Base-by-base conservation (phyloP, 1,140 invertebrate genomes). In the Solen grandis region DNA sequence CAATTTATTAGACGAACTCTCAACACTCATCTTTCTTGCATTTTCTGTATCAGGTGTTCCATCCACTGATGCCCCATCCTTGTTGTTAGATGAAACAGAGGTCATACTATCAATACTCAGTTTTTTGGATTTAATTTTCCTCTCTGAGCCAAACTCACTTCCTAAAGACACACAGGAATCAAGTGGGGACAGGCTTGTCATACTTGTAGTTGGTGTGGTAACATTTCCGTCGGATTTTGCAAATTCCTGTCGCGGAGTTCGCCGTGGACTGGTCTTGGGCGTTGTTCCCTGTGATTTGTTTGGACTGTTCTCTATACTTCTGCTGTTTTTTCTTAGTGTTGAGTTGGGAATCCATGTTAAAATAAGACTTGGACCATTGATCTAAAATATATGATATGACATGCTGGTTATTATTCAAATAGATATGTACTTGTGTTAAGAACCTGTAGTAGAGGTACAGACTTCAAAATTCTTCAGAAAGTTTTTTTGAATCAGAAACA, bases 271-370 rank as follows among this genome's bases (percentile, higher is more conserved):
- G 31, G 85, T 68, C 77, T 83, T 86, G n/a, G 88, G 86, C 36
- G 85, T 88, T 29, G 72, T 73, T 22, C 83, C 85, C 29, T 80
- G 62, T 5, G 88, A 86, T 31, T 84, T 84, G 59, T 86, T 90
- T 25, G 91, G 91, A 81, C 90, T 92, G 81, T 93, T 96, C 88
- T 96, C 95, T 29, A 96, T 93, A 25, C 95, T 95, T 4, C 94
- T 95, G 0, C 96, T 96, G 90, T 97, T 96, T 91, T 96, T 97
- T 72, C 95, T 94, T n/a, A 98, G 91, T 0, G 96, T 96, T 2
- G 95, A 95, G 90, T 98, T 98, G 0, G 97, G 97, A 84, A 98
- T 97, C 97, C 97, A 99, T 66, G 96, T 97, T 0, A 99, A 93
- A 78, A 97, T 95, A 0, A 98, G 90, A 0, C 97, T 98, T 0